Evolutionary conservation across 2,113 vertebrate species (phyloP).

Genomic region (Kobus ellipsiprymnus): DNA sequence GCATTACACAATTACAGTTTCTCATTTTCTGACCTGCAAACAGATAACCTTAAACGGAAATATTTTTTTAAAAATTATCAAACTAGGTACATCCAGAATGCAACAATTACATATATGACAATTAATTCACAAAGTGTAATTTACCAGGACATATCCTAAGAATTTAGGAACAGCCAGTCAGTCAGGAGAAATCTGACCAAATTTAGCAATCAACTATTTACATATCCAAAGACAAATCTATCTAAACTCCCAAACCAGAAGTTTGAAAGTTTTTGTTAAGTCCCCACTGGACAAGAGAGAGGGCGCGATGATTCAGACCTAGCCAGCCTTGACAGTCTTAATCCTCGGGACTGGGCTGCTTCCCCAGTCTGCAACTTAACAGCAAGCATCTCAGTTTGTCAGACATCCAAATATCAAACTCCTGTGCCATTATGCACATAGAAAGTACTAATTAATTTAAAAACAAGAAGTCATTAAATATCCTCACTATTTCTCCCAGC

Average conservation of each 20-base stretch:
- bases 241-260: slow-evolving; percentile 77
- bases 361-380: slow-evolving; percentile 68
- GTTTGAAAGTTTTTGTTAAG: slow-evolving; percentile 73
- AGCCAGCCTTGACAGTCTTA: slow-evolving; percentile 77
- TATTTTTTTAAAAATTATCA: slow-evolving; percentile 78
- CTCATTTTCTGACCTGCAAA: slow-evolving; percentile 99
- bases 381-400: slow-evolving; percentile 75
- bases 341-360: slow-evolving; percentile 69
- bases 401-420: slow-evolving; percentile 71
- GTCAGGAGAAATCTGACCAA: slow-evolving; percentile 86
- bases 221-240: slow-evolving; percentile 81
- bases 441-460: slow-evolving; percentile 71
- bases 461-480: slow-evolving; percentile 76
- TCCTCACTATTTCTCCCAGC: slow-evolving; percentile 71
- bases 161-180: slow-evolving; percentile 84
- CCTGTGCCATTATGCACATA: slow-evolving; percentile 75
- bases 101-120: slow-evolving; percentile 88
- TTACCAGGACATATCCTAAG: slow-evolving; percentile 84
- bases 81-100: slow-evolving; percentile 89
- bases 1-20: slow-evolving; percentile 89
- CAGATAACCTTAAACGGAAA: slow-evolving; percentile 92
- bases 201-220: slow-evolving; percentile 80
- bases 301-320: slow-evolving; percentile 71
- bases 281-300: slow-evolving; percentile 72
- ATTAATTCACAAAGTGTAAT: slow-evolving; percentile 89